phyloP scores from a whole-genome alignment of 2,888 invertebrate genomes.

The Hydraecia micacea region DNA sequence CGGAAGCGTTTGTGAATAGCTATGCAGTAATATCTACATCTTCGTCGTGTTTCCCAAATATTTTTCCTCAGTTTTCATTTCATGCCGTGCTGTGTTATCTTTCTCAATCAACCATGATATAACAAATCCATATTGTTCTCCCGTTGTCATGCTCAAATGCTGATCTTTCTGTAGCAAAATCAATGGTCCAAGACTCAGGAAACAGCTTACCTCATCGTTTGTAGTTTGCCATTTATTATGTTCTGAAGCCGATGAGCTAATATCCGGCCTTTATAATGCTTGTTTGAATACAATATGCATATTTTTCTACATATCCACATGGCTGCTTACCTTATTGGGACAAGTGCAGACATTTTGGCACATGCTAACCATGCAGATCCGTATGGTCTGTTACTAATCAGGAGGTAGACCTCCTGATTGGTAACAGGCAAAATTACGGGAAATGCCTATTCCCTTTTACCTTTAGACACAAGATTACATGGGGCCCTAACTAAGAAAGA shows the following conservation, averaged over 20 bases:
- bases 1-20: no score
- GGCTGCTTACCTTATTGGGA: slow-evolving; percentile 1
- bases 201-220: slow-evolving; percentile 38
- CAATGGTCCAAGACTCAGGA: slow-evolving; percentile 20
- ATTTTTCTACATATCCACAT: slow-evolving; percentile 3
- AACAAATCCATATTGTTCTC: neutral
- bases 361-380: neutral
- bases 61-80: neutral
- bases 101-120: neutral
- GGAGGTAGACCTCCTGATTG: no score
- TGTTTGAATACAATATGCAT: slow-evolving; percentile 33
- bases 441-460: no score
- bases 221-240: slow-evolving; percentile 33
- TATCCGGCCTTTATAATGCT: slow-evolving; percentile 41
- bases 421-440: no score
- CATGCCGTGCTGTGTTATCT: neutral
- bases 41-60: neutral
- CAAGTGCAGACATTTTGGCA: slow-evolving; percentile 6
- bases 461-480: no score
- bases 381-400: neutral
- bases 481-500: no score
- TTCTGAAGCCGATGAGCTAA: slow-evolving; percentile 48
- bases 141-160: neutral
- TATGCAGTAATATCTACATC: neutral
- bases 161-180: slow-evolving; percentile 18